Conservation (phyloP, 2,888 invertebrate genomes). For the Busseola fusca region DNA sequence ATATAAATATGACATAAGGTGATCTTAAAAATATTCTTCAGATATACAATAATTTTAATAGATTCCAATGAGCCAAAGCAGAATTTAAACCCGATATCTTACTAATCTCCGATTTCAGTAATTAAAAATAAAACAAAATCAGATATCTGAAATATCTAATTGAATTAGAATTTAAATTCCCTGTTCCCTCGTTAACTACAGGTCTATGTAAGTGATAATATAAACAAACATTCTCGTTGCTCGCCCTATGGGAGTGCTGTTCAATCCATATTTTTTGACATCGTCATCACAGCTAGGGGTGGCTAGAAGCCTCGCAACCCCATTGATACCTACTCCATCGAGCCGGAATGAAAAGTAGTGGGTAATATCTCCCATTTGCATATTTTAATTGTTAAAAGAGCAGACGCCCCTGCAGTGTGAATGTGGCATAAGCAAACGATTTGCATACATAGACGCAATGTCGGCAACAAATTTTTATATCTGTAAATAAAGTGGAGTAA, state of each 20-base stretch:
- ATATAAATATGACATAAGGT: not conserved
- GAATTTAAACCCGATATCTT: not conserved
- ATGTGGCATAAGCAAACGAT: slow-evolving; percentile 82
- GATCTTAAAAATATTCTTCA: not conserved
- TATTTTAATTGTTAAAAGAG: slow-evolving; percentile 87
- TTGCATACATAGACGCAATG: slow-evolving; percentile 80
- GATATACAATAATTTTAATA: too few relatives aligned
- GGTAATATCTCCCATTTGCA: slow-evolving; percentile 86
- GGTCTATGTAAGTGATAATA: slow-evolving; percentile 55
- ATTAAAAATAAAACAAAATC: slow-evolving; percentile 28
- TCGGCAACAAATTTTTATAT: slow-evolving; percentile 76
- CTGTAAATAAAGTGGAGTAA: slow-evolving; percentile 78
- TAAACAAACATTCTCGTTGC: slow-evolving; percentile 62
- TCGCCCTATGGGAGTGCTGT: slow-evolving; percentile 47
- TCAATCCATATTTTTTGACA: slow-evolving; percentile 72
- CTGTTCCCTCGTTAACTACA: slow-evolving; percentile 37
- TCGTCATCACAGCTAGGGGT: slow-evolving; percentile 70
- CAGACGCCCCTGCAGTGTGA: slow-evolving; percentile 74
- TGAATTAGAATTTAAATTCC: slow-evolving; percentile 33
- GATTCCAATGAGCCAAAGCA: not conserved
- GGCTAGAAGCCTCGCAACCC: slow-evolving; percentile 65
- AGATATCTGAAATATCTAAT: slow-evolving; percentile 11
- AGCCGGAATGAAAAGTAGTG: slow-evolving; percentile 85
- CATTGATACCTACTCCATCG: slow-evolving; percentile 78
- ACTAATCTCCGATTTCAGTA: not conserved